phyloP scores from a whole-genome alignment of 2,888 invertebrate species.

The Apantesis nais region DNA sequence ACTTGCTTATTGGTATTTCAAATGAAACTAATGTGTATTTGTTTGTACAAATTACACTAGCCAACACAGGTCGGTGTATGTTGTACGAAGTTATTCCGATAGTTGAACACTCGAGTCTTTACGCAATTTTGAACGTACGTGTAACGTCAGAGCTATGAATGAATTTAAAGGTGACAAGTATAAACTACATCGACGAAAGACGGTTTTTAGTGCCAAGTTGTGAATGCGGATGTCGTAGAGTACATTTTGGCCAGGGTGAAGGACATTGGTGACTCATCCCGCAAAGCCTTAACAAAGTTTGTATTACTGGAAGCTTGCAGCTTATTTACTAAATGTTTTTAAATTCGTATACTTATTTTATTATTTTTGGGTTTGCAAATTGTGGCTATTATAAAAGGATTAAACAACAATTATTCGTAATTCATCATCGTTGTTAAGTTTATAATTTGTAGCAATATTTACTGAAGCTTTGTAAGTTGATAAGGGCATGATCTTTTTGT shows the following conservation, averaged over 20 bases:
- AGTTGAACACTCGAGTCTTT: constrained; percentile 35
- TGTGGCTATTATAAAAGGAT: background rate
- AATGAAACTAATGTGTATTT: constrained; percentile 37
- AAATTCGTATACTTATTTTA: background rate
- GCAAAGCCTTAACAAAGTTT: constrained; percentile 60
- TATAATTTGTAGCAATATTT: background rate
- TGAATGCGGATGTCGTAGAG: constrained; percentile 73
- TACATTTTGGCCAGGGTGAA: constrained; percentile 70
- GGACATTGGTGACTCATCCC: constrained; percentile 77
- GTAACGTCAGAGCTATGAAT: constrained; percentile 63
- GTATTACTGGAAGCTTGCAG: constrained; percentile 57
- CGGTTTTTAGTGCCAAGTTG: constrained; percentile 63
- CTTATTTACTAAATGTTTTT: constrained; percentile 18
- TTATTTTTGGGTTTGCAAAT: background rate
- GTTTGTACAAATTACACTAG: constrained; percentile 9
- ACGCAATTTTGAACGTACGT: constrained; percentile 32
- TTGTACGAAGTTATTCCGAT: too few relatives aligned
- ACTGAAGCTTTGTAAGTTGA: background rate
- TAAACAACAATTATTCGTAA: background rate
- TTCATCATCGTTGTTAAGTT: too few relatives aligned
- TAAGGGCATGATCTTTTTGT: constrained; percentile 1
- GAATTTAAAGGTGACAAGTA: constrained; percentile 64
- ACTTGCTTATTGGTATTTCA: background rate
- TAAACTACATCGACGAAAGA: constrained; percentile 49
- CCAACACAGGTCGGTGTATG: background rate